Evolutionary conservation across 2,888 invertebrate species (phyloP).

Genomic region (Acanthosepion lycidas): DNA sequence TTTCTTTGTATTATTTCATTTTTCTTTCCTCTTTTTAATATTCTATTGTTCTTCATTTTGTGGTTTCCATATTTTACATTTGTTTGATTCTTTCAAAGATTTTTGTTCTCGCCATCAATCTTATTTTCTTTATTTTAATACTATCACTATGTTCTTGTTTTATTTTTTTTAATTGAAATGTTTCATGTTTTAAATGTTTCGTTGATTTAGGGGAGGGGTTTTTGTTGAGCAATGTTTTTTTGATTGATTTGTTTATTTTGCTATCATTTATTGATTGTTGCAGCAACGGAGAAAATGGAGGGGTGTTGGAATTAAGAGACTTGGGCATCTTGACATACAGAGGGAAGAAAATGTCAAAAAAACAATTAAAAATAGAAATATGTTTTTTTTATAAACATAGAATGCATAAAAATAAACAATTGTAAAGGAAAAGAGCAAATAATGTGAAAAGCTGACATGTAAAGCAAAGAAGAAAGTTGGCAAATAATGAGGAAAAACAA

Average conservation of each 20-base stretch:
- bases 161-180: not conserved
- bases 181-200: constrained; percentile 8
- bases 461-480: not conserved
- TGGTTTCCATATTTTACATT: not conserved
- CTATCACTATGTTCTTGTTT: not conserved
- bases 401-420: not conserved
- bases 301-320: not conserved
- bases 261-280: not conserved
- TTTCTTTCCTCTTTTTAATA: not conserved
- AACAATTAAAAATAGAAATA: not conserved
- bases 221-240: not conserved
- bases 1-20: not conserved
- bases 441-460: not conserved
- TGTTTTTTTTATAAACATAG: not conserved
- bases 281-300: not conserved
- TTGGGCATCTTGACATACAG: not conserved
- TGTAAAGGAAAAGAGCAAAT: not conserved
- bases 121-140: not conserved
- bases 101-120: not conserved
- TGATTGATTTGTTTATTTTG: not conserved
- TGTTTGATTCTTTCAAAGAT: not conserved
- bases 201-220: not conserved
- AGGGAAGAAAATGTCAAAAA: not conserved
- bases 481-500: not conserved
- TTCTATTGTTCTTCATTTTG: constrained; percentile 21